Percentiles rank a stretch among this genome's conserved stretches.
Evolutionary conservation across 35 echinoderm and acorn worm species (phyloP).

Genomic region (Anneissia japonica): DNA sequence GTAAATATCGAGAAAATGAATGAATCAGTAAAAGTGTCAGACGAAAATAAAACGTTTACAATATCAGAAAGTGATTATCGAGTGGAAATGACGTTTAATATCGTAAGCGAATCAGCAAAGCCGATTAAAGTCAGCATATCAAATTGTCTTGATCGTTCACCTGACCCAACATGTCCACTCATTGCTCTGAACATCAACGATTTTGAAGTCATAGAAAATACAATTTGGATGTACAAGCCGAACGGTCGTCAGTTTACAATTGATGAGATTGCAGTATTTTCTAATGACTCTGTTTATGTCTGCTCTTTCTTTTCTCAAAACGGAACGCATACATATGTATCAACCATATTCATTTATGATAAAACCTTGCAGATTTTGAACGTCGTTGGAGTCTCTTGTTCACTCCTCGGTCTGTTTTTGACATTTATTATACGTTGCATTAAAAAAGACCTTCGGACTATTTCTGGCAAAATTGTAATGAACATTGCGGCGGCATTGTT

Average conservation of each 20-base stretch:
- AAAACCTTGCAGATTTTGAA: not conserved
- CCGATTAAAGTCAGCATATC: not conserved
- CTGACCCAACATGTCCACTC: not conserved
- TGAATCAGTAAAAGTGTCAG: not conserved
- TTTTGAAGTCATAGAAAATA: not conserved
- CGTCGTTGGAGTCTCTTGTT: not conserved
- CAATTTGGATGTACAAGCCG: not conserved
- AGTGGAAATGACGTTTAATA: not conserved
- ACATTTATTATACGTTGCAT: not conserved
- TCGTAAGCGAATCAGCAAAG: not conserved
- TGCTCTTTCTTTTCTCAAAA: not conserved
- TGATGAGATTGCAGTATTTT: not conserved
- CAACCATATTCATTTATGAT: not conserved
- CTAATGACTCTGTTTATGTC: not conserved
- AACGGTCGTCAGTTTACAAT: not conserved
- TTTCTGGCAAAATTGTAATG: not conserved
- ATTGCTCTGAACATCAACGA: not conserved
- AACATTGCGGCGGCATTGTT: too few relatives aligned
- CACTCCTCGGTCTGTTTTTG: not conserved
- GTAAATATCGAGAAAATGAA: not conserved
- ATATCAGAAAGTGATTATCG: not conserved
- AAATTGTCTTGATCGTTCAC: not conserved
- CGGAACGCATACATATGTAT: not conserved
- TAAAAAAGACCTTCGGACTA: not conserved
- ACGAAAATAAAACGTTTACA: not conserved